Evolutionary conservation across 2,113 vertebrate species (phyloP).

Genomic region (Cheirogaleus medius): DNA sequence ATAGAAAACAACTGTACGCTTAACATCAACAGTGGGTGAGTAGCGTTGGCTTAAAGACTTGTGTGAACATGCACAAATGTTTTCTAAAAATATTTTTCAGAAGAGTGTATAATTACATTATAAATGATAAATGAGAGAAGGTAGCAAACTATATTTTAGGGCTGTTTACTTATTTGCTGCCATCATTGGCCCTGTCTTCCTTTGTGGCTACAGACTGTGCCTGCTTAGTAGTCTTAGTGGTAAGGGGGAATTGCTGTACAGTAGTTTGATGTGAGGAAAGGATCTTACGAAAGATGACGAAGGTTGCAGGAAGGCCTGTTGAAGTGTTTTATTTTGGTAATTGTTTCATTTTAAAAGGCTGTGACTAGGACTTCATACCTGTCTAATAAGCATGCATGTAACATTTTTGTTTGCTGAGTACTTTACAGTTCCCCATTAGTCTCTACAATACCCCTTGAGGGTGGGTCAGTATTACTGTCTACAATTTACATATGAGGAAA

Average conservation of each 20-base stretch:
- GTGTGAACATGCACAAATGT: not conserved
- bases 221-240: conserved; percentile 11
- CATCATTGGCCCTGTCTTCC: not conserved
- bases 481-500: conserved; percentile 64
- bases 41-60: conserved; percentile 1
- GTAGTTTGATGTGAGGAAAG: not conserved
- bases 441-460: conserved; percentile 20
- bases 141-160: conserved; percentile 10
- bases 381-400: conserved; percentile 60
- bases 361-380: conserved; percentile 51
- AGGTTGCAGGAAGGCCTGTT: conserved; percentile 41
- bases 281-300: conserved; percentile 27
- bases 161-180: conserved; percentile 18
- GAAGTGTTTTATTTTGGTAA: conserved; percentile 48
- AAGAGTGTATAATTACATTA: conserved; percentile 27
- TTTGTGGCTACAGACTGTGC: not conserved
- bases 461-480: conserved; percentile 48
- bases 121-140: conserved; percentile 15
- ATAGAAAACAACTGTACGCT: conserved; percentile 7
- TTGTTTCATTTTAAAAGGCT: conserved; percentile 59
- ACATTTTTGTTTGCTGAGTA: conserved; percentile 57
- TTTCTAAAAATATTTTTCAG: conserved; percentile 52
- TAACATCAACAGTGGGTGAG: conserved; percentile 12
- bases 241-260: not conserved
- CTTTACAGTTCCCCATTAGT: conserved; percentile 48